Evolutionary conservation across 2,888 invertebrate genomes (phyloP).

Genomic region (Smittia sp.): DNA sequence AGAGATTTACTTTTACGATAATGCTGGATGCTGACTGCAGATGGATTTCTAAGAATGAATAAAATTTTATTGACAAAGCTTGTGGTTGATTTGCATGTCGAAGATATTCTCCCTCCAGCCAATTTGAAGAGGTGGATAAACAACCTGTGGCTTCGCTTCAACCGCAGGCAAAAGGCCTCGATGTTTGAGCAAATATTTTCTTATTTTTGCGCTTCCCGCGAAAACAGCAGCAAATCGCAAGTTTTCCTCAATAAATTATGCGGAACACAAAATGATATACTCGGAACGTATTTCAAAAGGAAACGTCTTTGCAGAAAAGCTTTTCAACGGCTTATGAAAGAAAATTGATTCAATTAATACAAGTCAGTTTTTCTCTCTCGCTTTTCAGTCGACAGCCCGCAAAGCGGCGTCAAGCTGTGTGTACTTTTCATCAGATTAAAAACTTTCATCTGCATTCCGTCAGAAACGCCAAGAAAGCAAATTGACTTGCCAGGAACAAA

Average conservation of each 20-base stretch:
- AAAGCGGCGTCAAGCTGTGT: no score
- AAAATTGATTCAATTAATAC: neutral
- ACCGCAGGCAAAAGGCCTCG: neutral
- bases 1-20: neutral
- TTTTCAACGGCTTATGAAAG: slow-evolving; percentile 3
- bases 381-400: no score
- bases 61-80: no score
- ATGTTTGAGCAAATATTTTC: slow-evolving; percentile 3
- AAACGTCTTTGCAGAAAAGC: neutral
- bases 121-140: no score
- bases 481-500: neutral
- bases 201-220: neutral
- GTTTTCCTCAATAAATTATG: no score
- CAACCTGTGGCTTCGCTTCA: slow-evolving; percentile 7
- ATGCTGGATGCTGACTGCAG: no score
- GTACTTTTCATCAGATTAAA: neutral
- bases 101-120: no score
- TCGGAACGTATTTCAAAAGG: neutral
- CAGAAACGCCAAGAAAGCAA: neutral
- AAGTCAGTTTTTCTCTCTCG: neutral
- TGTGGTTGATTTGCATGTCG: no score
- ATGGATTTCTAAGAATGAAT: no score
- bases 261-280: no score
- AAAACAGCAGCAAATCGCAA: neutral
- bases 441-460: slow-evolving; percentile 3